Evolutionary conservation across 2,797 vertebrate genomes (phyloP).

Genomic region (Mionectes olivaceus): DNA sequence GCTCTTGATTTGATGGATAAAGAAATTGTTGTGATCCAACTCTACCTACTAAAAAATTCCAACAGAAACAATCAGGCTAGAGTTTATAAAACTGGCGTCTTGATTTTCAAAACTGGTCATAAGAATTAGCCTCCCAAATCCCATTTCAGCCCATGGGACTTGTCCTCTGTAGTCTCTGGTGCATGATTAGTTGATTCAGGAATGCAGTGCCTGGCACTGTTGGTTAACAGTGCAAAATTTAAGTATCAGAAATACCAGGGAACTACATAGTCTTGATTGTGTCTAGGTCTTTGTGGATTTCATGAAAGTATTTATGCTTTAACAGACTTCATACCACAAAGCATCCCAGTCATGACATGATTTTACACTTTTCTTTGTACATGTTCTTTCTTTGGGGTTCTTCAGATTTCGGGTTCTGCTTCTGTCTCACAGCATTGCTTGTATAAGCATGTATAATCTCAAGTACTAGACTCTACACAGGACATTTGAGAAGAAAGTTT

Average conservation of each 20-base stretch:
- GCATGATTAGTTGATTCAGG: not conserved
- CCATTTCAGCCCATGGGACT: not conserved
- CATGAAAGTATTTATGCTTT: not conserved
- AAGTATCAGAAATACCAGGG: not conserved
- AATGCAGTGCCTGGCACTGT: not conserved
- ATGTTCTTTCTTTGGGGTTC: not conserved
- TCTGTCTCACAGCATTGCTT: not conserved
- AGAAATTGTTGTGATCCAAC: not conserved
- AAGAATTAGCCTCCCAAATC: not conserved
- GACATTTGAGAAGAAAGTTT: not conserved
- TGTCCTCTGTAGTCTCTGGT: not conserved
- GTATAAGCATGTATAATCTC: not conserved
- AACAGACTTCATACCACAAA: not conserved
- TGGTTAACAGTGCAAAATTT: not conserved
- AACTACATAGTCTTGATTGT: not conserved
- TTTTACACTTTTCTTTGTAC: not conserved
- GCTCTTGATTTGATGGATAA: not conserved
- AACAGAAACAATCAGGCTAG: not conserved
- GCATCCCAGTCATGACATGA: not conserved
- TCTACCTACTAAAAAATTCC: not conserved
- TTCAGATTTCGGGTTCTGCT: not conserved
- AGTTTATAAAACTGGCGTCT: not conserved
- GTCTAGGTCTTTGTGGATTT: not conserved
- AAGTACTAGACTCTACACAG: not conserved
- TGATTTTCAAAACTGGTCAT: not conserved